Conservation (phyloP, 2,888 invertebrate species). For the Hirtodrosophila trivittata region DNA sequence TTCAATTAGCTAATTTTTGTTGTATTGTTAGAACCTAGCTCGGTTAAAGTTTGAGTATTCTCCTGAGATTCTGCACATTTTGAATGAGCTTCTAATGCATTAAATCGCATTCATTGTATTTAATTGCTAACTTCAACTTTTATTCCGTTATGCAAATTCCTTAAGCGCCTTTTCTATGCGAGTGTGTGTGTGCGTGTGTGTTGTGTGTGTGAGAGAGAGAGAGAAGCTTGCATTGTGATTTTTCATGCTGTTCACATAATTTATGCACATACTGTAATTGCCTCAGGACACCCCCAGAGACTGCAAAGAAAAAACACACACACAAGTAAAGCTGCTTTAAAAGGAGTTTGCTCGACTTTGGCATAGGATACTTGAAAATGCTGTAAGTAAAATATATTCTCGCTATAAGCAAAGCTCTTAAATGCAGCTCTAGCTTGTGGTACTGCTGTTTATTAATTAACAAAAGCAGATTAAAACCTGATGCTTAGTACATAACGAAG, state of each 20-base stretch:
- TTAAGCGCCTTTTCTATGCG: background rate
- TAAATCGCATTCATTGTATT: slow-evolving; percentile 19
- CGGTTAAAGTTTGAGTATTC: slow-evolving; percentile 4
- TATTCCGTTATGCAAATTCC: slow-evolving; percentile 53
- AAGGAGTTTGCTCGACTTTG: too few species aligned
- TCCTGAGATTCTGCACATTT: slow-evolving; percentile 31
- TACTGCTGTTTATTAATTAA: too few species aligned
- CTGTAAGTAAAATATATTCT: too few species aligned
- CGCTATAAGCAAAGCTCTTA: too few species aligned
- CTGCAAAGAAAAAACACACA: too few species aligned
- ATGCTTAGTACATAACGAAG: too few species aligned
- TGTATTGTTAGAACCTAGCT: slow-evolving; percentile 9
- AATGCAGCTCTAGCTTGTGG: too few species aligned
- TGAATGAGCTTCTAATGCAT: slow-evolving; percentile 37
- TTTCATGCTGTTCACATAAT: slow-evolving; percentile 8
- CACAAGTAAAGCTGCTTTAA: too few species aligned
- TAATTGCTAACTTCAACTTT: slow-evolving; percentile 27
- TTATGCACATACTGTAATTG: slow-evolving; percentile 33
- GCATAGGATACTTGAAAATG: too few species aligned
- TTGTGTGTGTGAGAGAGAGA: too few species aligned
- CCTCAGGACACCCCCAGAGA: background rate
- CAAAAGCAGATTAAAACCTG: too few species aligned
- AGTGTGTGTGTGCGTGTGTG: background rate
- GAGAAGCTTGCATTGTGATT: slow-evolving; percentile 4
- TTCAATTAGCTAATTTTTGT: slow-evolving; percentile 58